Base-by-base conservation (phyloP, 23 tunicate species). In the Pegea sp. region DNA sequence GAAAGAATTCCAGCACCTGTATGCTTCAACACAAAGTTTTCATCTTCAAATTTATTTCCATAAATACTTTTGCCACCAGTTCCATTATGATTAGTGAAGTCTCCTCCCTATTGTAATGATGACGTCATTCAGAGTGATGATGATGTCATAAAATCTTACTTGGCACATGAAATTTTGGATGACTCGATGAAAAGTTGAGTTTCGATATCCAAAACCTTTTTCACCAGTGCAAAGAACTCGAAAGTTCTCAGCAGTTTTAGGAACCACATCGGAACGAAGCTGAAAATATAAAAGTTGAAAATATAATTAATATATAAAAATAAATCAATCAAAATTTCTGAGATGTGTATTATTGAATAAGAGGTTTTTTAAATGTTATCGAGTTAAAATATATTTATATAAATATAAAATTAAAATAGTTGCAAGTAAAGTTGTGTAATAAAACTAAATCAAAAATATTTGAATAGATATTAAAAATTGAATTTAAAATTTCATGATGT, bases 151-250 rank as follows among this genome's bases (percentile, higher is more conserved):
- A 38, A 38, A 38, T 23, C 24, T 5, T 33, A 69, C 77, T 62
- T 90, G 98, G 55, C 98, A 90, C 98, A 90, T 90, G 69, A 90
- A 90, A 44, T 48, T 91, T 16, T 90, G 71, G 56, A 90, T 90
- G 23, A 90, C 74, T 53, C 98, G 56, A 50, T 90, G 98, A 58
- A 90, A 90, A 27, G 34, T 0, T 20, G 68, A 54, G 19, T 63
- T 68, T 48, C 67, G 71, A 68, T 42, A 90, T 24, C 98, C 98
- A 38, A 69, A 76, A 3, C 97, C 97, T 48, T 69, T 76, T 33
- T 87, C 97, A 4, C 90, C 90, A 49, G 79, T 76, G 69, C 97
- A 87, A 24, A 87, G 62, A 59, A 69, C 90, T 58, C 89, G 25
- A 63, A 87, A 87, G 51, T 87, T 87, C 44, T 77, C 89, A 6